A percentile compares a stretch with the other conserved stretches of the same genome.
phyloP scores from a whole-genome alignment of 2,797 vertebrate species.

The Scyliorhinus canicula region DNA sequence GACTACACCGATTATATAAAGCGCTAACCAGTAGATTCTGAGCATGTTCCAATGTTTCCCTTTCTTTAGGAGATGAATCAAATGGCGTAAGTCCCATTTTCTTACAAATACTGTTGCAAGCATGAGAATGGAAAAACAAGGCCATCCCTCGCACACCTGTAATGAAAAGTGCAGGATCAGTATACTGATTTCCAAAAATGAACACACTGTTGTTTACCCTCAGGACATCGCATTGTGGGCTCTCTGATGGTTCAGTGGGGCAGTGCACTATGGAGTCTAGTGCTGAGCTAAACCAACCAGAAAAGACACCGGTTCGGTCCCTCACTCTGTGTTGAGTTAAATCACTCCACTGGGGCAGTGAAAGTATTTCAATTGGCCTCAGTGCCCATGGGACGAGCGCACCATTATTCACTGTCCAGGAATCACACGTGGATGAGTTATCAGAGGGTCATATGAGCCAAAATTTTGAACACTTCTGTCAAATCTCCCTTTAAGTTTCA shows the following conservation, averaged over 20 bases:
- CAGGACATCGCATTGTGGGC: neutral
- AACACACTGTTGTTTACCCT: neutral
- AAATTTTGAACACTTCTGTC: neutral
- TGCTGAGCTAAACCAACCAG: neutral
- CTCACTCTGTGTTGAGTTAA: neutral
- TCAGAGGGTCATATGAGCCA: neutral
- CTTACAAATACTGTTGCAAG: constrained; percentile 92
- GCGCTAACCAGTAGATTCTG: constrained; percentile 80
- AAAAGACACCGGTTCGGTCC: neutral
- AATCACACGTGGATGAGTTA: neutral
- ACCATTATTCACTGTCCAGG: neutral
- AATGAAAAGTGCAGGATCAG: constrained; percentile 19
- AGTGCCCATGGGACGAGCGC: neutral
- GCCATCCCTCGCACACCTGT: constrained; percentile 95
- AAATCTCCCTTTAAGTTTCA: neutral
- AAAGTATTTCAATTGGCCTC: neutral
- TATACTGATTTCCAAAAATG: neutral
- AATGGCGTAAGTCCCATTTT: constrained; percentile 87
- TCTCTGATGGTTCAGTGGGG: neutral
- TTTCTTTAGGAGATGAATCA: constrained; percentile 76
- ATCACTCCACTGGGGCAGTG: neutral
- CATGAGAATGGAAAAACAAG: constrained; percentile 90
- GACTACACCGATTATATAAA: neutral
- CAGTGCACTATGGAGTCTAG: neutral
- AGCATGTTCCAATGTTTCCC: constrained; percentile 69